Conservation (phyloP, 2,888 invertebrate genomes). For the Hydroisotoma schaefferi region DNA sequence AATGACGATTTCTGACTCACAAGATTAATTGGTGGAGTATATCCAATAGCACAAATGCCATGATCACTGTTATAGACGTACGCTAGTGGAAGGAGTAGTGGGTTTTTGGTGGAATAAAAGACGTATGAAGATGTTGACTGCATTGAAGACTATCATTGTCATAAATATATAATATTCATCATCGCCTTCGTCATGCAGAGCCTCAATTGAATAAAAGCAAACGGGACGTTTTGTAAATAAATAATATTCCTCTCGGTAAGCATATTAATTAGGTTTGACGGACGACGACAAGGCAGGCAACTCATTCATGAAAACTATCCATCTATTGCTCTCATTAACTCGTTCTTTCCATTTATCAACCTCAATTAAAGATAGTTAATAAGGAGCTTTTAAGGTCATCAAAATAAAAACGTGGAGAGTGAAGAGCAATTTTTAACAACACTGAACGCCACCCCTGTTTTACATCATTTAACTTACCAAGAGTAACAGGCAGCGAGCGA, state of each 20-base stretch:
- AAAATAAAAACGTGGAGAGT: conserved; percentile 9
- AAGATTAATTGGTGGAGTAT: no score
- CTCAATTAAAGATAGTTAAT: conserved; percentile 44
- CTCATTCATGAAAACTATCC: conserved; percentile 21
- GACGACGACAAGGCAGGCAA: conserved; percentile 43
- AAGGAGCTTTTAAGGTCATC: conserved; percentile 33
- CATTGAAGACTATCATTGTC: no score
- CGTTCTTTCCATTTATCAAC: conserved; percentile 37
- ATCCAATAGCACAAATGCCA: no score
- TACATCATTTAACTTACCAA: conserved; percentile 2
- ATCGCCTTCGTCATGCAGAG: no score
- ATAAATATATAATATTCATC: no score
- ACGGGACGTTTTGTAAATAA: background rate
- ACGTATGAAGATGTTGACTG: no score
- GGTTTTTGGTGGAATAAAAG: no score
- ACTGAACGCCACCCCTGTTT: conserved; percentile 6
- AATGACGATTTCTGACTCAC: no score
- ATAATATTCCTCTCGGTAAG: conserved; percentile 12
- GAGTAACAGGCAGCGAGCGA: background rate
- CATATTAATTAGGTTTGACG: conserved; percentile 25
- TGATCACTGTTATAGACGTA: no score
- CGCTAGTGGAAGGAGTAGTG: no score
- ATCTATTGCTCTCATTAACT: conserved; percentile 36
- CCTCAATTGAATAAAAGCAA: no score
- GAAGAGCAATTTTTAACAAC: background rate